Conservation (phyloP, 2,113 vertebrate genomes). For the Opisthocomus hoazin region DNA sequence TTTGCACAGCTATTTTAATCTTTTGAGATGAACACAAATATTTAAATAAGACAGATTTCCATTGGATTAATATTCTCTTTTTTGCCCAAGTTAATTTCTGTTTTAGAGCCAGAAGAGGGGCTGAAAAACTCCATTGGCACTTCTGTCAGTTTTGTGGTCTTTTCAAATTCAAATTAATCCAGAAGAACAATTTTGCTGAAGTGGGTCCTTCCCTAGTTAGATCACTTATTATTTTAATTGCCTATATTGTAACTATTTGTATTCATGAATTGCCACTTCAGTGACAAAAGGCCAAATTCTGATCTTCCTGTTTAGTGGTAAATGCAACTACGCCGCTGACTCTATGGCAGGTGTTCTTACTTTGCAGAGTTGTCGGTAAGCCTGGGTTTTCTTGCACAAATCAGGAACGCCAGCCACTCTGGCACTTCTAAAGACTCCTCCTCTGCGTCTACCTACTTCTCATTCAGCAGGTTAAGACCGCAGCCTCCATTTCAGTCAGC, state of each 20-base stretch:
- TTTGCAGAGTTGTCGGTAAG: background rate
- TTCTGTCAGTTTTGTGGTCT: background rate
- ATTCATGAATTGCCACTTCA: background rate
- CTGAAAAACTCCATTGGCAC: background rate
- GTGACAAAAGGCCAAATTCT: background rate
- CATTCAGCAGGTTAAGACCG: background rate
- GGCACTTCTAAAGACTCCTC: background rate
- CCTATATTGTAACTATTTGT: background rate
- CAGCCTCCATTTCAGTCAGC: background rate
- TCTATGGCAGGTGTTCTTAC: background rate
- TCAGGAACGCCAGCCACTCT: background rate
- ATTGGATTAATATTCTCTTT: background rate
- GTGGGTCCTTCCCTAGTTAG: background rate
- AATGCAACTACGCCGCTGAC: background rate
- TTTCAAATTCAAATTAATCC: conserved; percentile 13
- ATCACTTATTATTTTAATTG: background rate
- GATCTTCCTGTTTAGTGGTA: background rate
- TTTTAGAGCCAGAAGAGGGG: background rate
- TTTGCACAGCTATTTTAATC: background rate
- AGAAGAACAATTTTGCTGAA: background rate
- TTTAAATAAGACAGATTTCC: background rate
- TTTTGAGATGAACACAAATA: background rate
- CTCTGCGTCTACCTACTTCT: background rate
- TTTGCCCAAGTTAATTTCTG: background rate
- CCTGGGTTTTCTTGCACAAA: background rate